Evolutionary conservation across 2,797 vertebrate species (phyloP), one percentile per base, ranked within the genome.

Genomic region (Silurus lanzhouensis): DNA sequence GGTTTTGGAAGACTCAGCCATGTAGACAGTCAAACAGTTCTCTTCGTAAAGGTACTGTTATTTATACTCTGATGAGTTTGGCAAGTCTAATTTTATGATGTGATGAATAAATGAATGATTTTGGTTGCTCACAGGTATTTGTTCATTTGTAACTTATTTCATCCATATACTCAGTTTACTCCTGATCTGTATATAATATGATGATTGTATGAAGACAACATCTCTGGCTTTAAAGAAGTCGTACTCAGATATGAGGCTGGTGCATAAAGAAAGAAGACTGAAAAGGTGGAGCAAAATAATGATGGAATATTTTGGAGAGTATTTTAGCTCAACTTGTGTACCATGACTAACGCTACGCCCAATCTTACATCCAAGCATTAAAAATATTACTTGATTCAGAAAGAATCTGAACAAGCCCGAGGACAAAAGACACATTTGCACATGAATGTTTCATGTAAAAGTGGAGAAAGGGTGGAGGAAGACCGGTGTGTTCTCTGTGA

Each of bases 391-490:
- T 93, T 90, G 90, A 92, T 94, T 94, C 90, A 93, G 91, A 91
- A 93, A 93, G 93, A 93, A 94, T 94, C 91, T 93, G 90, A 91
- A 92, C 91, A 91, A 87, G 83, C 89, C 15, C 63, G 64, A 22
- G 93, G 91, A 94, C 93, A 95, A 94, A 93, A 82, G 90, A 83
- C 85, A 86, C 89, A 95, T 95, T 95, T 94, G 93, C 94, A 95
- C 94, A 95, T 95, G 94, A 95, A 95, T 95, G 92, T 91, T 68
- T 92, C 92, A 92, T 92, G 89, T 95, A 93, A 95, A 94, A 94
- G 91, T 91, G 20, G 83, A 82, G 91, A 90, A 93, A 93, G 93
- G 90, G 91, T 93, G 93, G 92, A 94, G 91, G 90, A 94, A 93
- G 94, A 92, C 92, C 92, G 91, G 90, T 86, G 89, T 92, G 92